Evolutionary conservation across 1,140 invertebrate genomes (phyloP), one percentile per base, ranked within the genome.

Genomic region (Schmidtea mediterranea): DNA sequence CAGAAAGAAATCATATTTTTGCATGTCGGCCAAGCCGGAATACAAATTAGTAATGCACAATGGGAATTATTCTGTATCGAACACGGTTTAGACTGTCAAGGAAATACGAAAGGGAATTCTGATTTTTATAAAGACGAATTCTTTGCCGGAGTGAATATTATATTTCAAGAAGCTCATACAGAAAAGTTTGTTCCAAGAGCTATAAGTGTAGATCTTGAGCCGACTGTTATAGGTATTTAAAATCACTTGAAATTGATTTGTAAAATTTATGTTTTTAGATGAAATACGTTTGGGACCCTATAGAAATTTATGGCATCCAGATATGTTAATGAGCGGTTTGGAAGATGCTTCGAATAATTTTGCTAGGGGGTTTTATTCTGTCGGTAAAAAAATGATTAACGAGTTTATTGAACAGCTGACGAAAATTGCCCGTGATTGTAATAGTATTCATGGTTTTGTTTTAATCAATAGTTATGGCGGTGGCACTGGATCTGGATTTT

Each of bases 71-170:
- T 82, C 68, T 83, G 81, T 61, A 63, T 83, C 55, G 81, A 83
- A 62, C 80, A 82, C 67, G 79, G 79, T 21, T 83, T 84, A 59
- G 78, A 82, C 62, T 79, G 79, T 41, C 79, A 83, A 67, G 80
- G 81, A 6, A 32, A 32, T 10, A 32, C 26, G 3, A 32, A 32
- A 32, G 3, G 5, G 5, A 32, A 32, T 32, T 3, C 26, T 32
- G 26, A 32, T 10, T 3, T 32, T 32, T 32, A 32, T 32, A 32
- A 32, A 32, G 26, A 32, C 10, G 26, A 32, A 32, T 32, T 32
- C 10, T 32, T 32, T 32, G 3, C 26, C 10, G 26, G 26, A 10
- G 26, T 32, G 10, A 79, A 78, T 57, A 79, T 78, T n/a, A 81
- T 46, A 5, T 46, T 46, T n/a, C n/a, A 16, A 6, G 45, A 46